Base-by-base conservation (phyloP, 2,113 vertebrate species). In the Lampris megalopsis region DNA sequence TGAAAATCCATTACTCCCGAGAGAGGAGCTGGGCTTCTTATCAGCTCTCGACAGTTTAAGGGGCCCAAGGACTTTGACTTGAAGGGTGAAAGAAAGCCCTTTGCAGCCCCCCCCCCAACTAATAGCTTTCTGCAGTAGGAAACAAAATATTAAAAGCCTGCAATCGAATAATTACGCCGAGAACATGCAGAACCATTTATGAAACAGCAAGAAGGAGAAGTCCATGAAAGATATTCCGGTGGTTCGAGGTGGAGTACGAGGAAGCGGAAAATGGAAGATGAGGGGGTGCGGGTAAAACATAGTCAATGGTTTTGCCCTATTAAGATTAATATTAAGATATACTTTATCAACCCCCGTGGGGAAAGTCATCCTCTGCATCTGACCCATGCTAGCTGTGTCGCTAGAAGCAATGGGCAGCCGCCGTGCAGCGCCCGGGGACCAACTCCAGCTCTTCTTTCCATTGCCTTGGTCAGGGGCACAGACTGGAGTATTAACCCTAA, bases 1-100 rank as follows among this genome's bases (percentile, higher is more conserved):
- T 79, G 57, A 76, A 88, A 92, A 89, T 79, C 54, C 64, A 80
- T 84, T 88, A 80, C 56, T 82, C 45, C 1, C 56, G 49, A 83
- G 73, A 87, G 78, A 73, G 66, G 41, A 82, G 63, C 72, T 45
- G 40, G 81, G 58, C 13, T 8, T 76, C 85, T 89, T 92, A 92
- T 93, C 89, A 89, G 85, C 82, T 70, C 68, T 70, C 71, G 88
- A 89, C 92, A 92, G 82, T 81, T 86, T 84, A 49, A 49, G 36
- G 78, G 4, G 43, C 76, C 77, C 71, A 77, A 77, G 84, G 85
- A 83, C 79, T 84, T 86, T 85, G 78, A 84, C 81, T 90, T 75
- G 49, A 82, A 85, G 84, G 75, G 84, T 82, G 84, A 85, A 81
- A 75, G 54, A 65, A 77, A 50, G 59, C 70, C 75, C 68, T 49